Percentiles rank a stretch among this genome's conserved stretches.
These are phyloP conservation scores for Steatornis caripensis DNA, from an alignment of 2,113 vertebrate genomes.

Conservation along the genomic window DNA sequence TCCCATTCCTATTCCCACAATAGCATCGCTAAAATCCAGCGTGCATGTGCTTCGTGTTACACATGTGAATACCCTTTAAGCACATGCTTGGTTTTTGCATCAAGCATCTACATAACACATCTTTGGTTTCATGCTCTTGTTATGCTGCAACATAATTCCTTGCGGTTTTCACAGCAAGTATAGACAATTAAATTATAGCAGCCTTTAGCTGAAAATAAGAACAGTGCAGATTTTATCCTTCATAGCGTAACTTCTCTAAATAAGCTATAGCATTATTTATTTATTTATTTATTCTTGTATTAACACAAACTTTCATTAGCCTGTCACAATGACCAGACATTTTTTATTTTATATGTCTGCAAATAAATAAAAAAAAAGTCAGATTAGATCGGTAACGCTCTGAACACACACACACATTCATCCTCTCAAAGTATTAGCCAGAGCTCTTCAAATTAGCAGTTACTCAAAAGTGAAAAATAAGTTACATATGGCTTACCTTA, in stretches of 20 bases:
- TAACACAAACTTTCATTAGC: neutral
- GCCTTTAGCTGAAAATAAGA: neutral
- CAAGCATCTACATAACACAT: neutral
- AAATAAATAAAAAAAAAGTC: neutral
- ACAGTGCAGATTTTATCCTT: neutral
- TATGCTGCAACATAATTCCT: neutral
- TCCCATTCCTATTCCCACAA: neutral
- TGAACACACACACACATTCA: neutral
- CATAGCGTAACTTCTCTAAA: neutral
- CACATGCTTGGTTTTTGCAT: neutral
- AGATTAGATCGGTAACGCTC: neutral
- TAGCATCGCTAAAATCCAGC: neutral
- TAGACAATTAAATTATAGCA: neutral
- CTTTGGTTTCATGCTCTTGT: neutral
- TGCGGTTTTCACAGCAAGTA: neutral
- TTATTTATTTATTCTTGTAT: neutral
- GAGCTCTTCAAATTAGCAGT: neutral
- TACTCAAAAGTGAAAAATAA: neutral
- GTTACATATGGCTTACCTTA: neutral
- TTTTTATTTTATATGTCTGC: neutral
- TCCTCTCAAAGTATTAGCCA: neutral
- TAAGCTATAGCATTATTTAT: neutral
- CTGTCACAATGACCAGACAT: neutral
- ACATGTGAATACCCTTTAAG: neutral
- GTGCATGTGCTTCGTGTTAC: fast-evolving